Percentiles rank a stretch among this genome's conserved stretches.
Conservation (phyloP, 2,888 invertebrate species). For the Apocheima hispidaria region DNA sequence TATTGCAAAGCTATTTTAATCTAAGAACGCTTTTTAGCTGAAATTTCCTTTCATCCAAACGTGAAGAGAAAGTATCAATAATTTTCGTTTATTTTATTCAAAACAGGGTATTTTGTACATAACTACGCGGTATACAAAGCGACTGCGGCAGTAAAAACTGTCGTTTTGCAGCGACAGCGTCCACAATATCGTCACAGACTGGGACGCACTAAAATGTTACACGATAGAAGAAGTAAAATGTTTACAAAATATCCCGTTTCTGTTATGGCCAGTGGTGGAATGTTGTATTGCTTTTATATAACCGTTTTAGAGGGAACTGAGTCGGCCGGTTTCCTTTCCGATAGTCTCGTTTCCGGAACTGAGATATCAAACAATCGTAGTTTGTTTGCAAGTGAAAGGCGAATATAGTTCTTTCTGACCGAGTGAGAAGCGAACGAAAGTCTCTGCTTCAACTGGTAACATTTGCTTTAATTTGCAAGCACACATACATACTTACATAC, state of each 20-base stretch:
- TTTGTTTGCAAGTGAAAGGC: neutral
- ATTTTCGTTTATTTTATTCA: constrained; percentile 37
- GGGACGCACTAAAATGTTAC: constrained; percentile 81
- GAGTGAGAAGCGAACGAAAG: too few relatives aligned
- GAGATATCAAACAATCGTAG: neutral
- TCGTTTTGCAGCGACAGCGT: constrained; percentile 77
- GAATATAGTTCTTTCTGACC: neutral
- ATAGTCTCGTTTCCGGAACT: constrained; percentile 3
- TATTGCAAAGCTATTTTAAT: too few relatives aligned
- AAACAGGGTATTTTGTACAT: constrained; percentile 36
- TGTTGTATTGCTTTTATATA: constrained; percentile 77
- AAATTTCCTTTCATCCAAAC: constrained; percentile 19
- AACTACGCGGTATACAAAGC: constrained; percentile 54
- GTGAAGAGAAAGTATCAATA: constrained; percentile 31
- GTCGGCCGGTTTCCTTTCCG: constrained; percentile 53
- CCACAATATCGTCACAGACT: constrained; percentile 82
- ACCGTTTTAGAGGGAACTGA: constrained; percentile 66
- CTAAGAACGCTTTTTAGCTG: constrained; percentile 9
- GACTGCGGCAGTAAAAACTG: constrained; percentile 78
- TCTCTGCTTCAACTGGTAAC: too few relatives aligned
- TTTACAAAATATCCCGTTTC: constrained; percentile 81
- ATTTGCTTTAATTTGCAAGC: too few relatives aligned
- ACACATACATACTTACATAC: too few relatives aligned
- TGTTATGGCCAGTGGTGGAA: constrained; percentile 69
- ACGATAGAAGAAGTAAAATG: constrained; percentile 70